Percentiles rank a stretch among this genome's conserved stretches.
These are phyloP conservation scores for Cottus gobio DNA, from an alignment of 2,113 vertebrate species.

Conservation along the genomic window DNA sequence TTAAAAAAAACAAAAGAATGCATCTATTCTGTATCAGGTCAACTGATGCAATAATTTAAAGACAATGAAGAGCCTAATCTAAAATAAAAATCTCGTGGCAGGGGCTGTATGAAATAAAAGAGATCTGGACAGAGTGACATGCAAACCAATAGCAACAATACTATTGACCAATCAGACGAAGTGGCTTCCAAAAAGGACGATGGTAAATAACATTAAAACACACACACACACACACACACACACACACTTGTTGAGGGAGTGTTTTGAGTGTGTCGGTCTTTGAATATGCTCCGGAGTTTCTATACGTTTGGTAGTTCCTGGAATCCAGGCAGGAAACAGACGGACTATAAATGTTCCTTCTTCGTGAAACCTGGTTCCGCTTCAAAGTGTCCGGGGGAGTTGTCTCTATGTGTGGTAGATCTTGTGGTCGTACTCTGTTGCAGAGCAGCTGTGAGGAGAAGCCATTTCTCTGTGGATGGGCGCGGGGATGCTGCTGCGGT, in stretches of 20 bases:
- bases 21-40: conserved; percentile 77
- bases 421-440: conserved; percentile 78
- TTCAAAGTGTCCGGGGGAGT: background rate
- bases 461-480: conserved; percentile 75
- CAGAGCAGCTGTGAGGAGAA: conserved; percentile 65
- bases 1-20: conserved; percentile 29
- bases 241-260: conserved; percentile 9
- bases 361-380: conserved; percentile 1
- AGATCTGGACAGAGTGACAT: conserved; percentile 29
- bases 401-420: conserved; percentile 64
- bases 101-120: conserved; percentile 39
- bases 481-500: conserved; percentile 59
- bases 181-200: background rate
- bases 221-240: background rate
- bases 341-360: conserved; percentile 17
- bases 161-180: conserved; percentile 5
- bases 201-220: background rate
- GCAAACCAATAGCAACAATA: conserved; percentile 5
- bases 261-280: conserved; percentile 35
- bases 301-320: conserved; percentile 18
- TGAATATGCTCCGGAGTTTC: conserved; percentile 43
- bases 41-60: conserved; percentile 82
- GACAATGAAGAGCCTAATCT: conserved; percentile 58
- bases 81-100: conserved; percentile 55
- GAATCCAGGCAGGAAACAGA: conserved; percentile 29